Base-by-base conservation (phyloP, 2,797 vertebrate genomes). In the Taenioides sp. region DNA sequence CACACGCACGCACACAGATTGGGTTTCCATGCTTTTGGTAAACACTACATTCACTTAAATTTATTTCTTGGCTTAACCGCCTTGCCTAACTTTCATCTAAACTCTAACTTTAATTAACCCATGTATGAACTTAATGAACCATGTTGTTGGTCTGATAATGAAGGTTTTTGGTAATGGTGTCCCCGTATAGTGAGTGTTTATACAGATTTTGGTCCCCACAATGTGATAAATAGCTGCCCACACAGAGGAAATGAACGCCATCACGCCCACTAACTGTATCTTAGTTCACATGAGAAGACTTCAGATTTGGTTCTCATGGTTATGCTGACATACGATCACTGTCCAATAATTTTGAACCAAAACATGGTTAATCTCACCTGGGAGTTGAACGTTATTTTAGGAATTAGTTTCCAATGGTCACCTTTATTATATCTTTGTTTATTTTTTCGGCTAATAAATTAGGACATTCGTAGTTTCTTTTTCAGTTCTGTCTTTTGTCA, bases 201-300 rank as follows among this genome's bases (percentile, higher is more conserved):
- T 47, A 47, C 43, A 47, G 43, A 47, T 47, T 47, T 47, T 47
- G 43, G 14, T 4, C 3, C 3, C 14, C 4, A 16, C 43, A 16
- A 17, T 47, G 43, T 16, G 43, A 4, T 47, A 47, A 47, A 47
- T 47, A 47, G 4, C 11, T 14, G 12, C 40, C 40, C 40, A 14
- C 43, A 47, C 88, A 93, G 88, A 85, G 78, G 80, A 87, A 92
- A 88, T 87, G 70, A 88, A 77, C 72, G 82, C 75, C 63, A 73
- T 40, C 67, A 65, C 12, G 20, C 22, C 1, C 43, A 77, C 78
- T 60, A 70, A 84, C 75, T 84, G 76, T 80, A 80, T 71, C 73
- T 75, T 84, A 75, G 25, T 31, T 72, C 64, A 81, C 70, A 81
- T 65, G 73, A 75, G 67, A 79, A 75, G 65, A 67, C 40, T 68